Evolutionary conservation across 1,140 invertebrate species (phyloP).

Genomic region (Drosophila kohkoa): DNA sequence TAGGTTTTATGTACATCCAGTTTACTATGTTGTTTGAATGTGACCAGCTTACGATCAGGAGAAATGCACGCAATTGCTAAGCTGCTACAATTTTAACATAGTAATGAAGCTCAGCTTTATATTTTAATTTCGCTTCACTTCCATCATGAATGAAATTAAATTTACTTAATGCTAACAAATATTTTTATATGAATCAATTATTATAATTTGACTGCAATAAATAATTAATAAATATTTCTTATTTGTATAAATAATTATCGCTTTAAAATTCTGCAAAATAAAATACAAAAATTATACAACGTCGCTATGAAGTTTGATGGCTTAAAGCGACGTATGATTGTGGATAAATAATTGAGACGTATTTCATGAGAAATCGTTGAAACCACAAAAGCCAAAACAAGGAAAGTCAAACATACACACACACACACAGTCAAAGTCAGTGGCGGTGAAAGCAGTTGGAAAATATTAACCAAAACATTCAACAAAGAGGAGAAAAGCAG

Average conservation of each 20-base stretch:
- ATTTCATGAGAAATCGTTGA: constrained; percentile 47
- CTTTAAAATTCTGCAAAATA: too few species aligned
- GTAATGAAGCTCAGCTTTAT: too few species aligned
- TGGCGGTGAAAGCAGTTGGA: neutral
- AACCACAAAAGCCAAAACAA: constrained; percentile 34
- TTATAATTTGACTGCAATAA: constrained; percentile 16
- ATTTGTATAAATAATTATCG: too few species aligned
- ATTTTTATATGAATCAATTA: neutral
- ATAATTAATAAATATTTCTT: neutral
- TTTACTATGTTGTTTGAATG: too few species aligned
- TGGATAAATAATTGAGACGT: constrained; percentile 77
- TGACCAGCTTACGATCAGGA: too few species aligned
- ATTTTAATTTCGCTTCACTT: too few species aligned
- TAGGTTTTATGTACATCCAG: too few species aligned
- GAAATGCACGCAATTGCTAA: too few species aligned
- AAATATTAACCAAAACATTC: constrained; percentile 45
- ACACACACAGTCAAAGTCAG: neutral
- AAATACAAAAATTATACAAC: too few species aligned
- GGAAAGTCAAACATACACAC: constrained; percentile 5
- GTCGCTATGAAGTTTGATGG: constrained; percentile 24
- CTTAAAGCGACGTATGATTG: constrained; percentile 42
- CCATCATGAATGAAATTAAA: too few species aligned
- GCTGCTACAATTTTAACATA: too few species aligned
- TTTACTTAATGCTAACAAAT: too few species aligned
- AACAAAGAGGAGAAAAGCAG: constrained; percentile 23